phyloP scores from a whole-genome alignment of 2,888 invertebrate species.

The Hirtodrosophila alboralis region DNA sequence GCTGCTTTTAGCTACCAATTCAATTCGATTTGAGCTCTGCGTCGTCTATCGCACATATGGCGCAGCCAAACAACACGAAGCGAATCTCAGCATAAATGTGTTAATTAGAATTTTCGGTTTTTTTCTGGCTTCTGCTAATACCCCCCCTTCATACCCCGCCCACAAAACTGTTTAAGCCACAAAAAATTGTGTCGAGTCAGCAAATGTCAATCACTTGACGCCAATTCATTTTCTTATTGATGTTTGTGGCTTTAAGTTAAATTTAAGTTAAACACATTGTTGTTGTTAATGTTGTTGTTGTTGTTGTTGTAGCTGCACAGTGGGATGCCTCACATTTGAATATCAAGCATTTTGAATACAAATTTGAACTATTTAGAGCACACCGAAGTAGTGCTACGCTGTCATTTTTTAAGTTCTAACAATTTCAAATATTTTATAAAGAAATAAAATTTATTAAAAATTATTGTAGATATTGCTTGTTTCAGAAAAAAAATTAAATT shows the following conservation, averaged over 20 bases:
- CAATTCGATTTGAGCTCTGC: conserved; percentile 32
- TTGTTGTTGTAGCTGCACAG: conserved; percentile 32
- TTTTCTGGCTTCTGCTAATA: conserved; percentile 6
- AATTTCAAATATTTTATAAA: too few relatives aligned
- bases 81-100: conserved; percentile 59
- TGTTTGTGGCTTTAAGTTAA: conserved; percentile 16
- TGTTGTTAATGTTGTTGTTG: conserved; percentile 5
- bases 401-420: too few relatives aligned
- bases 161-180: too few relatives aligned
- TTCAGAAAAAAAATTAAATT: too few relatives aligned
- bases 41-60: conserved; percentile 72
- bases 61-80: conserved; percentile 35
- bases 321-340: conserved; percentile 36
- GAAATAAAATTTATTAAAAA: too few relatives aligned
- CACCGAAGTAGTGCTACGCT: conserved; percentile 17
- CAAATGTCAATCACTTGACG: conserved; percentile 51
- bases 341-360: conserved; percentile 1
- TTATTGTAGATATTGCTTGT: too few relatives aligned
- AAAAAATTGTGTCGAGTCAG: conserved; percentile 47
- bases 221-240: conserved; percentile 41
- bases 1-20: conserved; percentile 37
- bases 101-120: conserved; percentile 66
- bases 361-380: neutral
- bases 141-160: neutral
- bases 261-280: too few relatives aligned